These are phyloP conservation scores for Conus betulinus DNA, from an alignment of 1,140 invertebrate species.

Conservation along the genomic window DNA sequence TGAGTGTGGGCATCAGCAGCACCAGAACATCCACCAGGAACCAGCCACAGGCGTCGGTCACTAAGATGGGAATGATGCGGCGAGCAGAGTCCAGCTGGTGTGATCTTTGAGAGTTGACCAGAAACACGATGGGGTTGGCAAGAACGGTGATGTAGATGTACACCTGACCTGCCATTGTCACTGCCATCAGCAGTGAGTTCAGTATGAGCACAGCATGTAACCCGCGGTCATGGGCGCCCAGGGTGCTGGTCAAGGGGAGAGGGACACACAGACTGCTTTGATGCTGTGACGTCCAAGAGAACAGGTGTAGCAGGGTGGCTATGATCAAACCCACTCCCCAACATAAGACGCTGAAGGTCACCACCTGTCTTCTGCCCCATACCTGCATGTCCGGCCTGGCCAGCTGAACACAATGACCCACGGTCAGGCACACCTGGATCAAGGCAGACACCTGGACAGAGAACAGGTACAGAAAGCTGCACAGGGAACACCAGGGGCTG, in stretches of 20 bases:
- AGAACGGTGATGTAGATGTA: neutral
- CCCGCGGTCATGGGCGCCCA: neutral
- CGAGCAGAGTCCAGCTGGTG: no score
- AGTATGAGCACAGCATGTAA: neutral
- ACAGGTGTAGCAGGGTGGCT: neutral
- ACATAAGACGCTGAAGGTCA: neutral
- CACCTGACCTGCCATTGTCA: neutral
- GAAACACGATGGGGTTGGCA: neutral
- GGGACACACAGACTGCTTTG: neutral
- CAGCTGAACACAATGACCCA: neutral
- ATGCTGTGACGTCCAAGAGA: neutral
- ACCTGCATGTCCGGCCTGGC: neutral
- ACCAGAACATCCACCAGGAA: no score
- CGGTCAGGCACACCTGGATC: neutral
- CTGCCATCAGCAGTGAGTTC: neutral
- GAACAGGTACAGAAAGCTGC: slow-evolving; percentile 2
- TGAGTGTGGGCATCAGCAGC: no score
- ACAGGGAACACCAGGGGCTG: neutral
- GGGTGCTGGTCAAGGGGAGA: neutral
- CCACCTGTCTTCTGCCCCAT: neutral
- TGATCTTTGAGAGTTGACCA: no score
- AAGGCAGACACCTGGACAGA: slow-evolving; percentile 9
- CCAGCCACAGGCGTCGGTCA: no score
- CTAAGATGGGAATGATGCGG: no score
- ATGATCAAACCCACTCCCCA: neutral